phyloP scores from a whole-genome alignment of 2,888 invertebrate species.

The Aspidapion aeneum region DNA sequence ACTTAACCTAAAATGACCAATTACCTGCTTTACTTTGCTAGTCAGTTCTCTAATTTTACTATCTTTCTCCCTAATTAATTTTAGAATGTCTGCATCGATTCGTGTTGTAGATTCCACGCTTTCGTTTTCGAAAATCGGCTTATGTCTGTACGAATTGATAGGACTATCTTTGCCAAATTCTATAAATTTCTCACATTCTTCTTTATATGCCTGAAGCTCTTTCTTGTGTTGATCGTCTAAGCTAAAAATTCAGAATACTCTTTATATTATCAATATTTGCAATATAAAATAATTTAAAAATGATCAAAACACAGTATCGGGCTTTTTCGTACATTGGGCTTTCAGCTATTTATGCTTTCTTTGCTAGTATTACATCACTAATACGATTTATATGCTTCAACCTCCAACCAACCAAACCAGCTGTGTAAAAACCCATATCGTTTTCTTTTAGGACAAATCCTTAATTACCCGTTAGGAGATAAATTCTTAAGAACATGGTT shows the following conservation, averaged over 20 bases:
- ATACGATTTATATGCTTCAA: too few relatives aligned
- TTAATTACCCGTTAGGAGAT: too few relatives aligned
- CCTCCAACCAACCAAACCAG: too few relatives aligned
- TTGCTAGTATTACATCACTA: too few relatives aligned
- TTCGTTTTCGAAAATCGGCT: conserved; percentile 41
- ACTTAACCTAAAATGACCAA: too few relatives aligned
- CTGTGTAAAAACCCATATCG: too few relatives aligned
- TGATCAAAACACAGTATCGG: too few relatives aligned
- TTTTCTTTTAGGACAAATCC: too few relatives aligned
- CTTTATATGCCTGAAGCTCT: conserved; percentile 61
- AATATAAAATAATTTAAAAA: too few relatives aligned
- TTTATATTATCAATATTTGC: background rate
- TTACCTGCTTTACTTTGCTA: conserved; percentile 42
- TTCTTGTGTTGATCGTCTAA: conserved; percentile 60
- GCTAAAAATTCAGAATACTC: conserved; percentile 39
- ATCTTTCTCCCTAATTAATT: conserved; percentile 45
- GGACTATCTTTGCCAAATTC: conserved; percentile 29
- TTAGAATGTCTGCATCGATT: conserved; percentile 44
- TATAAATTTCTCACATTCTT: conserved; percentile 55
- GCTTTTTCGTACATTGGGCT: too few relatives aligned
- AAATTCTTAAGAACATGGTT: too few relatives aligned
- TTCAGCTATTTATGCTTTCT: too few relatives aligned
- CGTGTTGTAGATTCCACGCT: conserved; percentile 43
- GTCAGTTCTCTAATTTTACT: conserved; percentile 50
- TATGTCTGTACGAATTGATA: background rate